Evolutionary conservation across 2,797 vertebrate species (phyloP).

Genomic region (Rallus crepitans): DNA sequence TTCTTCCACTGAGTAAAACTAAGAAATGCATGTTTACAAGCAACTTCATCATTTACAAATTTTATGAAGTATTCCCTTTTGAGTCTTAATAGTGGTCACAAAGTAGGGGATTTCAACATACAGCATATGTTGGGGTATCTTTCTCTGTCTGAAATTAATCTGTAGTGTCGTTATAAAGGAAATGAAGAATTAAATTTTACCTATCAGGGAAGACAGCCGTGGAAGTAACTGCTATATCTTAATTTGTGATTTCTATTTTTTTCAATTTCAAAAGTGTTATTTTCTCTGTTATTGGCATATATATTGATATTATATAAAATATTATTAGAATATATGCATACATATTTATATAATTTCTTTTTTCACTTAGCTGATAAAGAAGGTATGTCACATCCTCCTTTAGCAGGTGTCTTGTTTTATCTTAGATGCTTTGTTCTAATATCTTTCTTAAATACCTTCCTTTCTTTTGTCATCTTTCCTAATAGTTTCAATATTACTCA

Average conservation of each 20-base stretch:
- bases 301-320: not conserved
- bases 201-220: not conserved
- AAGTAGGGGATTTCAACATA: not conserved
- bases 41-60: not conserved
- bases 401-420: not conserved
- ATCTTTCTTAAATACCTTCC: not conserved
- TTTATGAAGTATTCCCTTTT: not conserved
- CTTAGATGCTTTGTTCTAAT: not conserved
- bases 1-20: not conserved
- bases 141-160: not conserved
- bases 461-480: not conserved
- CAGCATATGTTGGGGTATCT: not conserved
- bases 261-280: not conserved
- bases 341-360: not conserved
- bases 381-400: not conserved
- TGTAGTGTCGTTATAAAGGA: not conserved
- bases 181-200: not conserved
- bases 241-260: not conserved
- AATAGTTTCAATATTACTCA: rapidly evolving
- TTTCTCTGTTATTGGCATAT: not conserved
- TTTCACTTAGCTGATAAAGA: not conserved
- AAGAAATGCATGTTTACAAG: not conserved
- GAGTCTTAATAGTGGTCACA: not conserved
- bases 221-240: not conserved
- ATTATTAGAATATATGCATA: too few relatives aligned